Evolutionary conservation across 2,888 invertebrate species (phyloP).

Genomic region (Drosophila percnosoma): DNA sequence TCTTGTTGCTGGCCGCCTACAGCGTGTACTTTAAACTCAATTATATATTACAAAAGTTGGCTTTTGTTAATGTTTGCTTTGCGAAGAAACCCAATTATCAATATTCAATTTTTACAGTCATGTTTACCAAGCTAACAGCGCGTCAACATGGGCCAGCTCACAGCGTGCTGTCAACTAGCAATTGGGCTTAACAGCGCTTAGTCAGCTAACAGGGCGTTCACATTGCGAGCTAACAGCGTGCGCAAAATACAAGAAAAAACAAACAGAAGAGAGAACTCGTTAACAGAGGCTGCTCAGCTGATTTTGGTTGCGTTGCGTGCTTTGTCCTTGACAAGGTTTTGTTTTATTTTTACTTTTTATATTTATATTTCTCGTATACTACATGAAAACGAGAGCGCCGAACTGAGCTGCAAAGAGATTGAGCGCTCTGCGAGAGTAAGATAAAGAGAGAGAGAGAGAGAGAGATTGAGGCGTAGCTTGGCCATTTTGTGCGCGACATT

Average conservation of each 20-base stretch:
- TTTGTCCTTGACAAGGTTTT: conserved; percentile 82
- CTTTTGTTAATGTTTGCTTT: conserved; percentile 34
- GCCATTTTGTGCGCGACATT: conserved; percentile 60
- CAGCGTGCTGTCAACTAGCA: conserved; percentile 12
- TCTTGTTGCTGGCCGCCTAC: background rate
- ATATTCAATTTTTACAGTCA: conserved; percentile 54
- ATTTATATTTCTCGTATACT: conserved; percentile 27
- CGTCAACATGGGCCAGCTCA: conserved; percentile 20
- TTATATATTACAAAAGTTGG: conserved; percentile 30
- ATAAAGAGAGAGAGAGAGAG: background rate
- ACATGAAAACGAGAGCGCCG: conserved; percentile 17
- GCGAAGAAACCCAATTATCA: conserved; percentile 57
- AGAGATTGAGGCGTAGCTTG: conserved; percentile 38
- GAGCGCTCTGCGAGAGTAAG: conserved; percentile 5
- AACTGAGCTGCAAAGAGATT: conserved; percentile 19
- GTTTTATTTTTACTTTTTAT: conserved; percentile 54
- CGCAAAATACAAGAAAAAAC: conserved; percentile 49
- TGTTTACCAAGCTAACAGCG: conserved; percentile 53
- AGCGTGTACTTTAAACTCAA: conserved; percentile 21
- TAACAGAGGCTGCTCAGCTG: conserved; percentile 67
- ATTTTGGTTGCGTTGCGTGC: conserved; percentile 66
- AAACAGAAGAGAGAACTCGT: conserved; percentile 18
- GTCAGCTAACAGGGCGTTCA: conserved; percentile 34
- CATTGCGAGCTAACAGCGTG: conserved; percentile 30
- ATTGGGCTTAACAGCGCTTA: background rate